Conservation (phyloP, 2,113 vertebrate genomes). For the Crocuta crocuta region DNA sequence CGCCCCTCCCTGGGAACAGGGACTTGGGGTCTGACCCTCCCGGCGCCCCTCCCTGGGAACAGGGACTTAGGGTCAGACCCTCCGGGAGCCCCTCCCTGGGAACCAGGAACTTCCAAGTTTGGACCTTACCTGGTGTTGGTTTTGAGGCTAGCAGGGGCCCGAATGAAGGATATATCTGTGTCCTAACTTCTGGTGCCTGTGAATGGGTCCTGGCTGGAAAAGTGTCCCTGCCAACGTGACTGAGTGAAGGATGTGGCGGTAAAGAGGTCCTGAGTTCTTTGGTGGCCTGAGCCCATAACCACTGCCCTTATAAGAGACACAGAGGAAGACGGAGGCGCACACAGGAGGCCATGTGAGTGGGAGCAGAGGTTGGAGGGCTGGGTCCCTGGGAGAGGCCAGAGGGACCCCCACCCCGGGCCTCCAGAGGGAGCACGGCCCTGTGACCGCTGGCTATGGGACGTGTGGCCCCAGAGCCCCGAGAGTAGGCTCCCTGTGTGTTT, state of each 20-base stretch:
- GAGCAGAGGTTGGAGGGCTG: neutral
- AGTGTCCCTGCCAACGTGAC: neutral
- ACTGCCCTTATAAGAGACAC: neutral
- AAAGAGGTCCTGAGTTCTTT: neutral
- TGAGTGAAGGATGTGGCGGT: neutral
- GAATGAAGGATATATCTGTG: neutral
- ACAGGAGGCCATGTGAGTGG: neutral
- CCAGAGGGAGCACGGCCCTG: neutral
- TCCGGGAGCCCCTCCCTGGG: neutral
- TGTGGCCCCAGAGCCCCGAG: neutral
- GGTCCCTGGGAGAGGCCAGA: neutral
- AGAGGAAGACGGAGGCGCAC: neutral
- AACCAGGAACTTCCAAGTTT: neutral
- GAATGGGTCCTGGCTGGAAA: neutral
- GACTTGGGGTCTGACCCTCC: neutral
- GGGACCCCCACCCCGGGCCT: neutral
- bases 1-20: no score
- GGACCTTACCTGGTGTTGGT: neutral
- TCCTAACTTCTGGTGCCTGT: neutral
- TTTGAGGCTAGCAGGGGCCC: neutral
- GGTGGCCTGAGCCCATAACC: no score
- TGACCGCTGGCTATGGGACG: neutral
- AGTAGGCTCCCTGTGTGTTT: accelerated
- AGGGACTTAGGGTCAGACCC: neutral
- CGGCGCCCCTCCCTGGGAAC: no score